phyloP scores from a whole-genome alignment of 2,888 invertebrate species.

The Antitype chi region DNA sequence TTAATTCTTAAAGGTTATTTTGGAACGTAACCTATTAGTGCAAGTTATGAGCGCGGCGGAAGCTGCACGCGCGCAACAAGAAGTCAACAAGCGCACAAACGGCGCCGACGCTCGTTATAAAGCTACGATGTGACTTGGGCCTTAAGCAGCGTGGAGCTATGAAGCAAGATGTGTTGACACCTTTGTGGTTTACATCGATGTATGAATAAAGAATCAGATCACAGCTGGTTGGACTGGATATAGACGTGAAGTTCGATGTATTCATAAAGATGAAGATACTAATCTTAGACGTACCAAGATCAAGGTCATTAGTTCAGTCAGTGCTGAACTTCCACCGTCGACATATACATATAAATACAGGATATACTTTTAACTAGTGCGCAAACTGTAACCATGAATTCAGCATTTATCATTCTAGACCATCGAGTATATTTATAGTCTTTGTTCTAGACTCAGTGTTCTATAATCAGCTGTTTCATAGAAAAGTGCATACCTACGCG shows the following conservation, averaged over 20 bases:
- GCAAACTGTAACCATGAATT: no score
- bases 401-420: no score
- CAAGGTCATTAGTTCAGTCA: no score
- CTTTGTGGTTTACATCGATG: constrained; percentile 7
- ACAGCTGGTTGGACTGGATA: background rate
- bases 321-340: background rate
- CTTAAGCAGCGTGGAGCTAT: constrained; percentile 53
- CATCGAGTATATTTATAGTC: no score
- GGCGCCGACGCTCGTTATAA: constrained; percentile 69
- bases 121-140: constrained; percentile 69
- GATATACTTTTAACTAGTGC: no score
- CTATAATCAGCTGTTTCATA: no score
- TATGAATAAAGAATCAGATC: background rate
- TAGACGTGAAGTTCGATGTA: background rate
- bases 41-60: constrained; percentile 59
- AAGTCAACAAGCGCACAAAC: constrained; percentile 57
- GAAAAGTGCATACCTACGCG: no score
- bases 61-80: constrained; percentile 63
- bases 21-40: constrained; percentile 60
- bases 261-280: background rate
- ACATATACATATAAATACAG: no score
- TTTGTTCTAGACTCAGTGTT: no score
- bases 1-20: constrained; percentile 35
- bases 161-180: constrained; percentile 20
- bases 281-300: background rate